Base-by-base conservation (phyloP, 64 coral and sea anemone species). In the Pachyseris speciosa region DNA sequence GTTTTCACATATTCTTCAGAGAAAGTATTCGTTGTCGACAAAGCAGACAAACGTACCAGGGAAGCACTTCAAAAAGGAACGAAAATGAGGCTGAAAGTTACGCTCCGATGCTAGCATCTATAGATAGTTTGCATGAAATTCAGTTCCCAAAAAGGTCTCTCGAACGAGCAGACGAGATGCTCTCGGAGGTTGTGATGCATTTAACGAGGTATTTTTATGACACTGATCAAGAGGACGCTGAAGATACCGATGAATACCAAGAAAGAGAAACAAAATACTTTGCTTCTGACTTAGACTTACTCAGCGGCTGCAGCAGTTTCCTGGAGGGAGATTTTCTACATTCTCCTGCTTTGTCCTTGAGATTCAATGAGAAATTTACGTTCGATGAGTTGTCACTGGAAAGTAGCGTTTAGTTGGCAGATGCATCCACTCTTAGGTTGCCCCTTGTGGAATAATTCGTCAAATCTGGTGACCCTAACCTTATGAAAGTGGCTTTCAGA, bases 101-200 rank as follows among this genome's bases (percentile, higher is more conserved):
- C 9, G 30, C 33, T 37, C 50, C 76, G 3, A 58, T 8, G 39
- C 29, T 80, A 0, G 76, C 76, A 7, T 59, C 76, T 39, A 60
- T 80, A 8, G 76, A 60, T 34, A 80, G 76, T 50, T 11, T 80
- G 22, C 17, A 59, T 8, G 76, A 80, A 20, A 61, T 81, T 11
- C 33, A 41, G 34, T 39, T 5, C 2, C 37, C 51, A 25, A 81
- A 3, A 25, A 1, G 37, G 8, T 58, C 53, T 5, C 77, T 39
- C 36, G 34, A 71, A 6, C 3, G 15, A n/a, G 77, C 53, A 4
- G 77, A 81, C 4, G 52, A 60, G 5, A 61, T 61, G 52, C 20
- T 81, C 0, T 81, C 77, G 10, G 36, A 61, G 17, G 32, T 81
- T 22, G 32, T 25, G 13, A 7, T 0, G 12, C 51, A 40, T 36